These are phyloP conservation scores for Spilosoma lubricipeda DNA, from an alignment of 2,888 invertebrate species.

Conservation along the genomic window DNA sequence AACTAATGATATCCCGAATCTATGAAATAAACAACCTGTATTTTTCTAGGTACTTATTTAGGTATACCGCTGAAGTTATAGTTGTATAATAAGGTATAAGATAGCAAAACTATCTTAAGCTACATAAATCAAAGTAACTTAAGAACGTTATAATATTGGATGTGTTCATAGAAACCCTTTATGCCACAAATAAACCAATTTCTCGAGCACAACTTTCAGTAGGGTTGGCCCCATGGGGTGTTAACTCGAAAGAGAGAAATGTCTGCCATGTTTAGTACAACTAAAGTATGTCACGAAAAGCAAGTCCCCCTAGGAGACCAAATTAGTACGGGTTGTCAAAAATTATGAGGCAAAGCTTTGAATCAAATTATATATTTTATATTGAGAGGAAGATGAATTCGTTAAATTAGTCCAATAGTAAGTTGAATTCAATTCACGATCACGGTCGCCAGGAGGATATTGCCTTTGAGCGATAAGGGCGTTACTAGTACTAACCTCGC, in stretches of 20 bases:
- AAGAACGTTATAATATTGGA: not conserved
- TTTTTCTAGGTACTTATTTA: not conserved
- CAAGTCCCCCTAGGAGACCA: conserved; percentile 25
- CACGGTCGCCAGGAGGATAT: no score
- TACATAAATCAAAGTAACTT: not conserved
- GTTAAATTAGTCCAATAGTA: no score
- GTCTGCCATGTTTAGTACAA: conserved; percentile 31
- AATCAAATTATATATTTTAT: conserved; percentile 13
- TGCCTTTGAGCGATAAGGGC: no score
- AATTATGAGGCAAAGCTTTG: conserved; percentile 38
- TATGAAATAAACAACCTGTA: not conserved
- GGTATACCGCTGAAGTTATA: not conserved
- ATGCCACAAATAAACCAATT: conserved; percentile 38
- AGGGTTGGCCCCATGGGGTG: conserved; percentile 38
- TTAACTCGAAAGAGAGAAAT: conserved; percentile 43
- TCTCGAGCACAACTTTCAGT: conserved; percentile 42
- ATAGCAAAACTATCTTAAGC: not conserved
- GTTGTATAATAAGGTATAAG: not conserved
- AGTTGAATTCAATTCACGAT: no score
- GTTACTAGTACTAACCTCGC: no score
- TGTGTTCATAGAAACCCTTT: conserved; percentile 1
- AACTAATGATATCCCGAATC: no score
- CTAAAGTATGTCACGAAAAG: conserved; percentile 34
- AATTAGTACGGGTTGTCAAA: conserved; percentile 43
- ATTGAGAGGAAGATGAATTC: not conserved